Base-by-base conservation (phyloP, 1,140 invertebrate genomes). In the Leptopilina clavipes region DNA sequence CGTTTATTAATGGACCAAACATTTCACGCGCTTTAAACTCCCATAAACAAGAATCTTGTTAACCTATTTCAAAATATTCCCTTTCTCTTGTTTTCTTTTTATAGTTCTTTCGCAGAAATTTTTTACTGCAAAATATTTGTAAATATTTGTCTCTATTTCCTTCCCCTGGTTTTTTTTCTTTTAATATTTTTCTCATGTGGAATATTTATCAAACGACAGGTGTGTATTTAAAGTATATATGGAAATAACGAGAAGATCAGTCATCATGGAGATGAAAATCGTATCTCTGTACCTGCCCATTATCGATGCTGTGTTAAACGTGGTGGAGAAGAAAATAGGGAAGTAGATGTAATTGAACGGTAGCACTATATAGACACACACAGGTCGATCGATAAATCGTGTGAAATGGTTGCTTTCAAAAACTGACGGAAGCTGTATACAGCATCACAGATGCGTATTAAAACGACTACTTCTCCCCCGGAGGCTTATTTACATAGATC, bases 21-120 rank as follows among this genome's bases (percentile, higher is more conserved):
- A 89, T 88, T 89, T 90, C 82, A 89, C 89, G 87, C 84, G 81
- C 84, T 86, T 87, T 86, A 85, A 85, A 79, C 78, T 83, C 82
- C 59, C 83, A 84, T 85, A 84, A 86, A 83, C 70, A 75, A 82
- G 74, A 73, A 79, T 48, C 75, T 52, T 75, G 11, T 25, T 59
- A 56, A n/a, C n/a, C n/a, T n/a, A n/a, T n/a, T n/a, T n/a, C n/a
- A n/a, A n/a, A n/a, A 73, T 79, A 54, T 74, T 84, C 75, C n/a
- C n/a, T n/a, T n/a, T n/a, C n/a, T n/a, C n/a, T n/a, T 75, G 72
- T 56, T 44, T 78, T 18, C n/a, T 56, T 14, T 9, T 9, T 14
- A 44, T 3, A 31, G 6, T 3, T 31, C 6, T 31, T 19, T 56
- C 18, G 17, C 19, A 18, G 19, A 56, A 19, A 19, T 56, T 19